These are phyloP conservation scores for Limonius californicus DNA, from an alignment of 1,140 invertebrate species.

Conservation along the genomic window DNA sequence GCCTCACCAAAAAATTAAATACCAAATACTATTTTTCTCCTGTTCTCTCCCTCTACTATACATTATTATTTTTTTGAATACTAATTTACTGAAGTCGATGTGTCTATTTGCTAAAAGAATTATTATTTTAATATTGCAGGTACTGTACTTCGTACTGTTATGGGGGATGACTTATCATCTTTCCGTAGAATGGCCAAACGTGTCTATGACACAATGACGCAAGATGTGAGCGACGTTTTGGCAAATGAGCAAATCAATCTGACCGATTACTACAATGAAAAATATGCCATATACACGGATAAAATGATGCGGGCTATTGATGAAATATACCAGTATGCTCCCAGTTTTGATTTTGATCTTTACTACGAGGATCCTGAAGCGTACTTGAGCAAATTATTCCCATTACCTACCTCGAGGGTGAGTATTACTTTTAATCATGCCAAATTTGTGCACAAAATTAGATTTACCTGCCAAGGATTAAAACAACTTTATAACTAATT, in stretches of 20 bases:
- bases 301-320: constrained; percentile 39
- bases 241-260: constrained; percentile 44
- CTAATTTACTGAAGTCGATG: background rate
- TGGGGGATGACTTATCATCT: constrained; percentile 34
- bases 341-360: constrained; percentile 40
- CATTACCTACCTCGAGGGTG: too few species aligned
- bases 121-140: constrained; percentile 23
- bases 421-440: too few species aligned
- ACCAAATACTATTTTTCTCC: too few species aligned
- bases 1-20: too few species aligned
- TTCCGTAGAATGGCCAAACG: constrained; percentile 39
- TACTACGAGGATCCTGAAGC: constrained; percentile 27
- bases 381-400: constrained; percentile 33
- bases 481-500: too few species aligned
- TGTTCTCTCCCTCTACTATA: too few species aligned
- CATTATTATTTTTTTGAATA: too few species aligned
- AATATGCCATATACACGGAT: constrained; percentile 27
- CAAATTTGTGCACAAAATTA: too few species aligned
- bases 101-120: too few species aligned
- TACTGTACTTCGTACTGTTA: constrained; percentile 29
- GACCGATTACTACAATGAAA: constrained; percentile 34
- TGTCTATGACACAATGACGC: constrained; percentile 44
- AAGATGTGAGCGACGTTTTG: constrained; percentile 44
- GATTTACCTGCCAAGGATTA: too few species aligned
- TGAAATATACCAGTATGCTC: constrained; percentile 36